Base-by-base conservation (phyloP, 2,888 invertebrate genomes). In the Kuschelorhynchus macadamiae region DNA sequence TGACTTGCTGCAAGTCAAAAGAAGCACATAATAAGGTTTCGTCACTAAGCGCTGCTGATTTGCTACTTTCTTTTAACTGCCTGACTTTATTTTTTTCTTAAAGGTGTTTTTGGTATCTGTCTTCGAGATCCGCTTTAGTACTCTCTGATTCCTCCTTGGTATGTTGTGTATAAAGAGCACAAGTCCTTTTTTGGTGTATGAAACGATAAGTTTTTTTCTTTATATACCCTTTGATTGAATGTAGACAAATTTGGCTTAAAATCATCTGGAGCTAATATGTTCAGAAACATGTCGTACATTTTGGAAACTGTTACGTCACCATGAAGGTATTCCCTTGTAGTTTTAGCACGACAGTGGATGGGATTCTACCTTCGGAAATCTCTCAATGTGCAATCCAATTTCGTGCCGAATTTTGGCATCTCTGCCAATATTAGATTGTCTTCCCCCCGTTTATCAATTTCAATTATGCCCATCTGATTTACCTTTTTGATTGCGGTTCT, bases 1-100 rank as follows among this genome's bases (percentile, higher is more conserved):
- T 25, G 7, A 77, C 76, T 50, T 73, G 72, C 62, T 78, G 77
- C 17, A 78, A 63, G 62, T 78, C 77, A 64, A 79, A 76, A 49
- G 75, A 71, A 12, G 66, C 71, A 50, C 71, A 70, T 67, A 75
- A 41, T 65, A 46, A 33, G 2, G 21, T 30, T 55, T 53, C 59
- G 12, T 59, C n/a, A 25, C 20, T 12, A 12, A 39, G 14, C 11
- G 53, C 60, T 56, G 25, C 18, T 36, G 39, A 8, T 62, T 60
- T 61, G 57, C 32, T 55, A 39, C 44, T 12, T 11, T 49, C 20
- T 49, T 67, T 67, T 18, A 47, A 16, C 25, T 59, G 46, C 59
- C 73, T 67, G 30, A 71, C 71, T 47, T 73, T 67, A 50, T 67
- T 65, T 56, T 74, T 73, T 71, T 74, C 62, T 55, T 46, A 25